Conservation (phyloP, 2,797 vertebrate species). For the Hippopotamyrus pictus region DNA sequence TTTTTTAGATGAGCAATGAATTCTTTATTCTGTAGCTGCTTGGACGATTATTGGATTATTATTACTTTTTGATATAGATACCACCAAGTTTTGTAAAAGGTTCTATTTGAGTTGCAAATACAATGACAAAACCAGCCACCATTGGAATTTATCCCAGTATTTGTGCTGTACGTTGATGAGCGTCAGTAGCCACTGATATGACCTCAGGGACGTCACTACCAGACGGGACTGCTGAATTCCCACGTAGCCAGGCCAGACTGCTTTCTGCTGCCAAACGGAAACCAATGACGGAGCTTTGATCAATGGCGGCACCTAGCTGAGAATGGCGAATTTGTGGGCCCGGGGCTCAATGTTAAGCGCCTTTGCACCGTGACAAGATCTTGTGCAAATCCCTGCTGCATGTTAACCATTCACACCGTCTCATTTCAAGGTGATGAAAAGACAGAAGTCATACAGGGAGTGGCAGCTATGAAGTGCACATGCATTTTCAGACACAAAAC, state of each 20-base stretch:
- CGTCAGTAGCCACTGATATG: background rate
- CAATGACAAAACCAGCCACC: background rate
- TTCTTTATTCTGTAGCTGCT: background rate
- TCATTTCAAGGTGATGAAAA: background rate
- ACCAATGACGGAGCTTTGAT: background rate
- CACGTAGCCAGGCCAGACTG: background rate
- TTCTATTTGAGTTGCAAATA: background rate
- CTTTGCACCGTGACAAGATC: background rate
- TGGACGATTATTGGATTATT: background rate
- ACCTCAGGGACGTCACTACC: background rate
- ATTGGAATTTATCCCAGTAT: background rate
- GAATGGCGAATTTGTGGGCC: background rate
- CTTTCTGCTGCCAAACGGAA: background rate
- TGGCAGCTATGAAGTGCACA: background rate
- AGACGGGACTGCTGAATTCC: background rate
- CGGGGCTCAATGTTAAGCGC: background rate
- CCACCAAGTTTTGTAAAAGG: background rate
- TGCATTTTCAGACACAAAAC: background rate
- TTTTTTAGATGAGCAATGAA: background rate
- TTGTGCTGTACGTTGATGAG: background rate
- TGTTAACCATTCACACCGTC: background rate
- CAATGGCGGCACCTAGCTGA: background rate
- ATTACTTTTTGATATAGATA: background rate
- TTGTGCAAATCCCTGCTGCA: background rate
- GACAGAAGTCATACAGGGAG: background rate